Evolutionary conservation across 2,888 invertebrate species (phyloP).

Genomic region (Graphium colonna): DNA sequence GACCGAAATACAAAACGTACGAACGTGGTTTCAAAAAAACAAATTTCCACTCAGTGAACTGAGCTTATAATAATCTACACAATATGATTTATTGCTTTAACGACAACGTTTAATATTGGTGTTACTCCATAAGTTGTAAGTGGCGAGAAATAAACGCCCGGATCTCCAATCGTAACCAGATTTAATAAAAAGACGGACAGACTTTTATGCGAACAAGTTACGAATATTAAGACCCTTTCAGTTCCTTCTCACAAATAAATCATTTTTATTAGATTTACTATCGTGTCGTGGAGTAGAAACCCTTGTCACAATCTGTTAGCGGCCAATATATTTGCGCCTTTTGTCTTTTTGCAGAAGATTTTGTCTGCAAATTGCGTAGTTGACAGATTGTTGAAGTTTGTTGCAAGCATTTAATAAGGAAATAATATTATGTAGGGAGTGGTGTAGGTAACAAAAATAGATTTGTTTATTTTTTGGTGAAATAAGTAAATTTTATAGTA

Average conservation of each 20-base stretch:
- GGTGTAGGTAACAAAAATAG: too few species aligned
- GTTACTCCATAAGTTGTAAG: background rate
- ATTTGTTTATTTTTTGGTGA: too few species aligned
- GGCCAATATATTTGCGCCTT: conserved; percentile 30
- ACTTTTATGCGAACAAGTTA: conserved; percentile 24
- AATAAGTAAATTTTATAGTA: too few species aligned
- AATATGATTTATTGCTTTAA: too few species aligned
- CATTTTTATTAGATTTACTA: conserved; percentile 41
- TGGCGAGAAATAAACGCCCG: background rate
- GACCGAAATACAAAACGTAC: too few species aligned
- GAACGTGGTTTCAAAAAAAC: too few species aligned
- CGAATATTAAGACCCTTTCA: conserved; percentile 28
- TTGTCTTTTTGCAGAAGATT: conserved; percentile 31
- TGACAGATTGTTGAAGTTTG: background rate
- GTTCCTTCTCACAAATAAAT: conserved; percentile 37
- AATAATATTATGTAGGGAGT: too few species aligned
- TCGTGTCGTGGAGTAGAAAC: conserved; percentile 26
- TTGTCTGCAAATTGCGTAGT: conserved; percentile 30
- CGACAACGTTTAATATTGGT: background rate
- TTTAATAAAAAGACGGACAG: conserved; percentile 3
- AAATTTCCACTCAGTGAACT: too few species aligned
- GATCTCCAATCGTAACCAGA: background rate
- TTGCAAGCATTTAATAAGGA: too few species aligned
- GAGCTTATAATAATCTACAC: too few species aligned
- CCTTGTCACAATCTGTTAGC: conserved; percentile 37